phyloP scores from a whole-genome alignment of 2,888 invertebrate species.

The Atrina japonica region DNA sequence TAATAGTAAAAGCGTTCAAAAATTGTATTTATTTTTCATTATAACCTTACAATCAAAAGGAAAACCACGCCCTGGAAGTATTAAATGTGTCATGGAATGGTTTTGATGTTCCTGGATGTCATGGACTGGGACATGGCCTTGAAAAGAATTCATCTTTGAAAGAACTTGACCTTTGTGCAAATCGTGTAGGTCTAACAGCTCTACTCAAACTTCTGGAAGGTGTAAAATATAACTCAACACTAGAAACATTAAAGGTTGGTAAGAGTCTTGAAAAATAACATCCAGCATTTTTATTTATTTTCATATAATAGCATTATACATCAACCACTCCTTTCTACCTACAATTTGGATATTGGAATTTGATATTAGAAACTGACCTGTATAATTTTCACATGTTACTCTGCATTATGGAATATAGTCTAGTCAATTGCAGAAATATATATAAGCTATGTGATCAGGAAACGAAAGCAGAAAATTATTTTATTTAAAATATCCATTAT shows the following conservation, averaged over 20 bases:
- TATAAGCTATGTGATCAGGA: no score
- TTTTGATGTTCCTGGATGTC: slow-evolving; percentile 55
- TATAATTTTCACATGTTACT: neutral
- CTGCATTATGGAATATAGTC: neutral
- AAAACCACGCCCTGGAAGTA: slow-evolving; percentile 49
- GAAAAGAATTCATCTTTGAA: slow-evolving; percentile 49
- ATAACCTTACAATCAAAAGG: no score
- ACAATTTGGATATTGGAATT: no score
- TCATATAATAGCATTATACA: no score
- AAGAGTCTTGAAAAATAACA: neutral
- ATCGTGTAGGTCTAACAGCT: slow-evolving; percentile 55
- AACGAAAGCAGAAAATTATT: no score
- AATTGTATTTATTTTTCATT: no score
- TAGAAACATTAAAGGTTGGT: slow-evolving; percentile 54
- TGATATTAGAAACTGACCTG: no score
- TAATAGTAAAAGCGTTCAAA: no score
- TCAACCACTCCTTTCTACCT: no score
- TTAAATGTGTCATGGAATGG: slow-evolving; percentile 67
- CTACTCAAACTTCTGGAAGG: slow-evolving; percentile 59
- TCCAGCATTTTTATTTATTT: no score
- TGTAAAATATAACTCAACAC: slow-evolving; percentile 52
- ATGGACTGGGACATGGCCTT: slow-evolving; percentile 52
- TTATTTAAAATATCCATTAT: no score
- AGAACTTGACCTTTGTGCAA: slow-evolving; percentile 62
- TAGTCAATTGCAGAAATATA: no score